Base-by-base conservation (phyloP, 2,113 vertebrate species). In the Thamnophis sirtalis region DNA sequence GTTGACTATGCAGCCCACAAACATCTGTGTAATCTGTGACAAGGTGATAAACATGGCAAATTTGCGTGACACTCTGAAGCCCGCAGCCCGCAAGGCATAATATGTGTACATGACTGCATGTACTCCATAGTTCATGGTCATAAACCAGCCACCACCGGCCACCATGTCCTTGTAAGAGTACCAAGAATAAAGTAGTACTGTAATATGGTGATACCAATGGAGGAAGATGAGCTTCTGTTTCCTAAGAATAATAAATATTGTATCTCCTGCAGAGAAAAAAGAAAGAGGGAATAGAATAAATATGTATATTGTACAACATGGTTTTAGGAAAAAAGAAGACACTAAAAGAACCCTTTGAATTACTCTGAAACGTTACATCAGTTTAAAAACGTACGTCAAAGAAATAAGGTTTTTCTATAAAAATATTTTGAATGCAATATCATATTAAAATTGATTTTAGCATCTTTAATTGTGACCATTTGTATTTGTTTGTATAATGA, bases 111-210 rank as follows among this genome's bases (percentile, higher is more conserved):
- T 99, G 94, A 99, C 98, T 0, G 99, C 99, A 33, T 99, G 99
- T 13, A 99, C 99, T 93, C 98, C 97, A 38, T 99, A 99, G 98
- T 99, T 99, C 99, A 99, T 99, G 53, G 99, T 99, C 99, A 99
- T 99, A 96, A 99, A 99, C 99, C 99, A 99, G 28, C 99, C 99
- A 0, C 99, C 99, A 0, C 99, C 99, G 0, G 99, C 99, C 88
- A 99, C 98, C 99, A 99, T 99, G 98, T 99, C 99, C 97, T 99
- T 99, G 97, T 99, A 99, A 80, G 99, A 99, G 97, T 99, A 99
- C 99, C 99, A 99, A 91, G 99, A 99, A 97, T 99, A 99, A 60
- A 99, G 99, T 91, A 99, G 98, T 96, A 99, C 99, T 33, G 99
- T 99, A 97, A 99, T 99, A 97, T 99, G 99, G 89, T 99, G 99